phyloP scores from a whole-genome alignment of 1,140 invertebrate species.

The Tetranychus urticae region DNA sequence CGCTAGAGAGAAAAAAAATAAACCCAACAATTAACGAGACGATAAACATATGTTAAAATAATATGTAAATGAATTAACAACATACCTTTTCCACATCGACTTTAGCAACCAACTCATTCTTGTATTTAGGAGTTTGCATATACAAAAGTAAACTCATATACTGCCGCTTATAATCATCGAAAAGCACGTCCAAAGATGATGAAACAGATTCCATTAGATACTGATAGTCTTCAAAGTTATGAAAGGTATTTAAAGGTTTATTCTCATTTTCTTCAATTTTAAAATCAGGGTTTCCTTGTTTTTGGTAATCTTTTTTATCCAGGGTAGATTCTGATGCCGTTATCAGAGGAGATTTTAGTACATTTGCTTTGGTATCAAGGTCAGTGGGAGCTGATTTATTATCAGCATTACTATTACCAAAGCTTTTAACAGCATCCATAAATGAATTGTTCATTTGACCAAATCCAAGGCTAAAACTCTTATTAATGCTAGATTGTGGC shows the following conservation, averaged over 20 bases:
- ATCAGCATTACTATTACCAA: conserved; percentile 19
- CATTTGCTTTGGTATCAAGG: too few relatives aligned
- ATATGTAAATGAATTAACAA: neutral
- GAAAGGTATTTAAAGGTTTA: too few relatives aligned
- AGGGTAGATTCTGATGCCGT: too few relatives aligned
- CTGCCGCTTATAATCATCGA: conserved; percentile 32
- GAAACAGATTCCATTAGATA: neutral
- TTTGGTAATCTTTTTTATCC: too few relatives aligned
- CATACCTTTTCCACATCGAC: conserved; percentile 48
- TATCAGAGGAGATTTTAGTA: too few relatives aligned
- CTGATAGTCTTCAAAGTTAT: neutral
- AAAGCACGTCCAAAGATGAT: neutral
- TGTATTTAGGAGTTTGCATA: conserved; percentile 53
- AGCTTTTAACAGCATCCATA: conserved; percentile 59
- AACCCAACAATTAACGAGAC: neutral
- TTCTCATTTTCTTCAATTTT: too few relatives aligned
- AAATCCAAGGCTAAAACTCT: too few relatives aligned
- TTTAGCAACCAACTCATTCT: conserved; percentile 39
- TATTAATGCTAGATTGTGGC: conserved; percentile 29
- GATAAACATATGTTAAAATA: neutral
- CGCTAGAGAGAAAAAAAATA: conserved; percentile 19
- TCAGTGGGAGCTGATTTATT: too few relatives aligned
- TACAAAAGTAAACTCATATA: conserved; percentile 51
- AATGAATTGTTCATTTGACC: conserved; percentile 19
- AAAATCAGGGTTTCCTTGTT: too few relatives aligned